Conservation (phyloP, 2,113 vertebrate species). For the Corydoras sp. region DNA sequence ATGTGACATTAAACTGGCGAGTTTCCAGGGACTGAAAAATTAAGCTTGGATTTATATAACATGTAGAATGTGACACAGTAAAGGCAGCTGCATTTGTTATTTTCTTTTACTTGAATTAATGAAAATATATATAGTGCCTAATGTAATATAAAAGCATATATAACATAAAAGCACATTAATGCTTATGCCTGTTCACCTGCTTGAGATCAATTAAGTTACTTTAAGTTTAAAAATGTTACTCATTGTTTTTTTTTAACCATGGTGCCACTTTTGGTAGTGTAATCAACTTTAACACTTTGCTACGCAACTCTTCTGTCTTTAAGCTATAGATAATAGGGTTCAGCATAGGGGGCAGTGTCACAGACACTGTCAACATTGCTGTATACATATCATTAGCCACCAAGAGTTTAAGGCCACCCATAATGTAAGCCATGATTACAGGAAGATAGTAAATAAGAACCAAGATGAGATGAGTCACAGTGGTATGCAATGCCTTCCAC, state of each 20-base stretch:
- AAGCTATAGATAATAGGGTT: slow-evolving; percentile 51
- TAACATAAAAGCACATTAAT: too few species aligned
- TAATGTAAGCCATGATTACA: slow-evolving; percentile 39
- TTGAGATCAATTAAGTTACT: too few species aligned
- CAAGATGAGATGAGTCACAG: slow-evolving; percentile 43
- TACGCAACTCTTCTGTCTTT: slow-evolving; percentile 48
- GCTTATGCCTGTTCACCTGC: too few species aligned
- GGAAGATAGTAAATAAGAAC: slow-evolving; percentile 48
- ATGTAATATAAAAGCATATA: too few species aligned
- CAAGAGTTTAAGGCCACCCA: slow-evolving; percentile 30
- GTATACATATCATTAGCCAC: slow-evolving; percentile 34
- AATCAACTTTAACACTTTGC: slow-evolving; percentile 33
- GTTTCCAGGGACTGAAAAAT: too few species aligned
- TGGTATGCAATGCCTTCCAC: slow-evolving; percentile 48
- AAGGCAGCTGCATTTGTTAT: too few species aligned
- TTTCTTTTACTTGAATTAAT: too few species aligned
- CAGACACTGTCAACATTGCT: slow-evolving; percentile 40
- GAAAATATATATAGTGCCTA: too few species aligned
- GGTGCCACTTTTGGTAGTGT: slow-evolving; percentile 33
- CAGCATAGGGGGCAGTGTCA: slow-evolving; percentile 44
- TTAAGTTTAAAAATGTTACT: background rate
- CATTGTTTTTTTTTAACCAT: background rate
- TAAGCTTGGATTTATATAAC: too few species aligned
- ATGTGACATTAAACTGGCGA: too few species aligned
- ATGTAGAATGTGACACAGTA: too few species aligned